phyloP scores from a whole-genome alignment of 2,888 invertebrate species.

The Tigriopus californicus region DNA sequence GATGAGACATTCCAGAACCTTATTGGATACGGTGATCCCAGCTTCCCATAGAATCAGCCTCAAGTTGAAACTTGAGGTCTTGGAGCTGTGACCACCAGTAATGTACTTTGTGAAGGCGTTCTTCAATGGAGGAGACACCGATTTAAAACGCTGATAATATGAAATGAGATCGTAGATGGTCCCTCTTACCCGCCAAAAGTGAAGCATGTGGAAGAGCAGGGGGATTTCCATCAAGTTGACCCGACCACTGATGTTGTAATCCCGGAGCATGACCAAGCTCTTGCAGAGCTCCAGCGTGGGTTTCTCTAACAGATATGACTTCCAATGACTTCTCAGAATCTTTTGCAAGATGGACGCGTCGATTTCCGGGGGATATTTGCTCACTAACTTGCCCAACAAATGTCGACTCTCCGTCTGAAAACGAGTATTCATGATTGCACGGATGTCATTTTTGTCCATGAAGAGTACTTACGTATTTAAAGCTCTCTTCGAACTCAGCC shows the following conservation, averaged over 20 bases:
- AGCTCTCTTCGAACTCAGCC: constrained; percentile 38
- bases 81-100: constrained; percentile 34
- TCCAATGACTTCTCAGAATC: constrained; percentile 39
- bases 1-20: constrained; percentile 43
- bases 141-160: too few species aligned
- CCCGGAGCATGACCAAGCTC: constrained; percentile 46
- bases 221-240: constrained; percentile 41
- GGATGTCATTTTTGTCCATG: too few species aligned
- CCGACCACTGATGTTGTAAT: constrained; percentile 43
- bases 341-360: constrained; percentile 41
- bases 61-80: constrained; percentile 43
- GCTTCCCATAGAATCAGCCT: constrained; percentile 47
- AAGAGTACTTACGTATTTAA: constrained; percentile 33
- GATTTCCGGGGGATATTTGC: constrained; percentile 40
- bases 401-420: constrained; percentile 35
- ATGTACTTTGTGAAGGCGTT: constrained; percentile 38
- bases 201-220: constrained; percentile 41
- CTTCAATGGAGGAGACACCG: not conserved
- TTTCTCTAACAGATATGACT: constrained; percentile 37
- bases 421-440: not conserved
- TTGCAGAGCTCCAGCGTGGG: constrained; percentile 45
- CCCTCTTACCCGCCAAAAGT: constrained; percentile 43
- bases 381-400: constrained; percentile 32
- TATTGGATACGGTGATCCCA: constrained; percentile 48
- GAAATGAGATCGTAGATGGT: too few species aligned